phyloP scores from a whole-genome alignment of 2,113 vertebrate genomes.

The Paralichthys olivaceus region DNA sequence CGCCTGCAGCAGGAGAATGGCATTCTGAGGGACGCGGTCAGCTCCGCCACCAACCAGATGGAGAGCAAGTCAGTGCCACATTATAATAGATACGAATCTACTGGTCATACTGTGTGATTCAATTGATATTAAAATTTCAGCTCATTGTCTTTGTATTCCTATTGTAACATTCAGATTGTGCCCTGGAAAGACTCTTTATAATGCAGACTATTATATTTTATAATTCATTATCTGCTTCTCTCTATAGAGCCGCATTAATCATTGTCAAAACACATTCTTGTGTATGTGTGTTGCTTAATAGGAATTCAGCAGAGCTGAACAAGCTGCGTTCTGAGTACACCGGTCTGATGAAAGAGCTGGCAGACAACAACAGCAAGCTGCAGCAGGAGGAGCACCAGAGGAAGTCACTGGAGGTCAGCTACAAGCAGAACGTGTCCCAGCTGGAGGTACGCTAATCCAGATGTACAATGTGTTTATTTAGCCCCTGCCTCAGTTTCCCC shows the following conservation, averaged over 20 bases:
- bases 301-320: conserved; percentile 94
- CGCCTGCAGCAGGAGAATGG: conserved; percentile 96
- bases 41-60: conserved; percentile 95
- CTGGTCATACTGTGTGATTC: background rate
- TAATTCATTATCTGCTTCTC: background rate
- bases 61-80: conserved; percentile 93
- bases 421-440: conserved; percentile 87
- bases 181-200: background rate
- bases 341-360: conserved; percentile 90
- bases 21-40: conserved; percentile 97
- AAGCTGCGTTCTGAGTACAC: conserved; percentile 93
- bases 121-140: conserved; percentile 13
- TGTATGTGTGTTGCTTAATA: conserved; percentile 57
- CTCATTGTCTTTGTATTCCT: background rate
- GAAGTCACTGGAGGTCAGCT: conserved; percentile 92
- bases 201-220: background rate
- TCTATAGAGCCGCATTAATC: background rate
- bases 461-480: conserved; percentile 61
- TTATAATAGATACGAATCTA: background rate
- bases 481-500: conserved; percentile 30
- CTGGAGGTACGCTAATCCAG: conserved; percentile 80
- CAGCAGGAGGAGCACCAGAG: conserved; percentile 96
- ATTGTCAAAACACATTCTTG: conserved; percentile 11
- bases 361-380: conserved; percentile 89
- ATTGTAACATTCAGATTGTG: background rate